Evolutionary conservation across 1,140 invertebrate genomes (phyloP).

Genomic region (Pygmarrhopalites habei): DNA sequence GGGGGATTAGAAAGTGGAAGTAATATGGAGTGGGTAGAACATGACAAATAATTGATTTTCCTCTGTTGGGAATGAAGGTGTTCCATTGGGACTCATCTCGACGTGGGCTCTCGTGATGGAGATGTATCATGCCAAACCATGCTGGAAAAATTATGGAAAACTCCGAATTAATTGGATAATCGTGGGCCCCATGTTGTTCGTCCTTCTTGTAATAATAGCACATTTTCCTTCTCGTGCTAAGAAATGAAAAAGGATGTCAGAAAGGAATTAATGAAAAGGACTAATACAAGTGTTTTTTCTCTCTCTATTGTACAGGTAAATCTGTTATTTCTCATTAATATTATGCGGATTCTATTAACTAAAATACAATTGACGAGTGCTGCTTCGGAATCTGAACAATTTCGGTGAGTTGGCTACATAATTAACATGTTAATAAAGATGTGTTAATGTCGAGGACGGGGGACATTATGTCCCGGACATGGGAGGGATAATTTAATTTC

Average conservation of each 20-base stretch:
- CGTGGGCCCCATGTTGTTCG: constrained; percentile 46
- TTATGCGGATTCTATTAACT: constrained; percentile 48
- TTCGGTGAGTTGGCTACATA: too few relatives aligned
- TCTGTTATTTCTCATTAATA: constrained; percentile 49
- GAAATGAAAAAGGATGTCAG: too few relatives aligned
- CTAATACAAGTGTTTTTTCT: background rate
- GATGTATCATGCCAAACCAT: constrained; percentile 40
- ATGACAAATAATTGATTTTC: too few relatives aligned
- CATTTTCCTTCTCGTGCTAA: too few relatives aligned
- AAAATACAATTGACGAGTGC: constrained; percentile 44
- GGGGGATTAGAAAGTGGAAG: too few relatives aligned
- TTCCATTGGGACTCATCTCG: constrained; percentile 44
- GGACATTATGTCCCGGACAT: too few relatives aligned
- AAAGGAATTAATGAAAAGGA: too few relatives aligned
- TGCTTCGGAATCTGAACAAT: constrained; percentile 43
- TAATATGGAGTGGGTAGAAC: too few relatives aligned
- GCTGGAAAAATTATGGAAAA: constrained; percentile 46
- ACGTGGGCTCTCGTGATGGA: constrained; percentile 45
- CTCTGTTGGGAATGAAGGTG: too few relatives aligned
- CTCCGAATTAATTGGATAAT: constrained; percentile 46
- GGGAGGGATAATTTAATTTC: too few relatives aligned
- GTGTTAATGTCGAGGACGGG: too few relatives aligned
- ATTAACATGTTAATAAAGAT: too few relatives aligned
- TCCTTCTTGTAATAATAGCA: constrained; percentile 44
- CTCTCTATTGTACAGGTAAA: constrained; percentile 43